Conservation (phyloP, 2,888 invertebrate species). For the Arge pagana region DNA sequence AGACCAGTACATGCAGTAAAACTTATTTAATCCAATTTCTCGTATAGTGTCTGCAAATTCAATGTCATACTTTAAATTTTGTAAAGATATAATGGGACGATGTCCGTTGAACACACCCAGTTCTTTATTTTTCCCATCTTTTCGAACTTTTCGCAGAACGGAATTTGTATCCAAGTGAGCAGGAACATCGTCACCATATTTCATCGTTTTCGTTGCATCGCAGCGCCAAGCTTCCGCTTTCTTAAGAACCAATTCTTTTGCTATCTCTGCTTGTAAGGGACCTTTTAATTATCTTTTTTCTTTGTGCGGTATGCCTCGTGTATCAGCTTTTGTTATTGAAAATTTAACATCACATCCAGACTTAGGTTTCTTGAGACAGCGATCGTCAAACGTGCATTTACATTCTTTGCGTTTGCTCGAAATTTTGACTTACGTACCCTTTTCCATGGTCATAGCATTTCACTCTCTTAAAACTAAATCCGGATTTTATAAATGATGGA, state of each 20-base stretch:
- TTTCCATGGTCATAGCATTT: background rate
- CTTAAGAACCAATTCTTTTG: slow-evolving; percentile 14
- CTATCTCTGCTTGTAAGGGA: background rate
- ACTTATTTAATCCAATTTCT: slow-evolving; percentile 16
- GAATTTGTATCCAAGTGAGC: background rate
- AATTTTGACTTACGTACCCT: slow-evolving; percentile 5
- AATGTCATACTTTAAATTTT: slow-evolving; percentile 12
- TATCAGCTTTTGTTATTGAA: slow-evolving; percentile 13
- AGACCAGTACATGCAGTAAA: slow-evolving; percentile 21
- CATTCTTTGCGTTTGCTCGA: slow-evolving; percentile 21
- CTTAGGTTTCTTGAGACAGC: slow-evolving; percentile 1
- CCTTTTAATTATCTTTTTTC: slow-evolving; percentile 9
- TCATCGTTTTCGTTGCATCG: slow-evolving; percentile 8
- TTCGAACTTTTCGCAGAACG: slow-evolving; percentile 2
- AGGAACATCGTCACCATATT: slow-evolving; percentile 2
- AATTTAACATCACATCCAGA: slow-evolving; percentile 10
- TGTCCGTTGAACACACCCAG: background rate
- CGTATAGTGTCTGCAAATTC: slow-evolving; percentile 13
- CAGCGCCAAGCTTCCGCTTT: slow-evolving; percentile 9
- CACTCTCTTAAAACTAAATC: background rate
- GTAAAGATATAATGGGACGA: slow-evolving; percentile 13
- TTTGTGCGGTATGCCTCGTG: slow-evolving; percentile 11
- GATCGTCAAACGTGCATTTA: slow-evolving; percentile 2
- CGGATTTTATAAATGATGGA: no score
- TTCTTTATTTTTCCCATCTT: slow-evolving; percentile 6